Conservation (phyloP, 2,797 vertebrate species). For the Leptoclinus maculatus region DNA sequence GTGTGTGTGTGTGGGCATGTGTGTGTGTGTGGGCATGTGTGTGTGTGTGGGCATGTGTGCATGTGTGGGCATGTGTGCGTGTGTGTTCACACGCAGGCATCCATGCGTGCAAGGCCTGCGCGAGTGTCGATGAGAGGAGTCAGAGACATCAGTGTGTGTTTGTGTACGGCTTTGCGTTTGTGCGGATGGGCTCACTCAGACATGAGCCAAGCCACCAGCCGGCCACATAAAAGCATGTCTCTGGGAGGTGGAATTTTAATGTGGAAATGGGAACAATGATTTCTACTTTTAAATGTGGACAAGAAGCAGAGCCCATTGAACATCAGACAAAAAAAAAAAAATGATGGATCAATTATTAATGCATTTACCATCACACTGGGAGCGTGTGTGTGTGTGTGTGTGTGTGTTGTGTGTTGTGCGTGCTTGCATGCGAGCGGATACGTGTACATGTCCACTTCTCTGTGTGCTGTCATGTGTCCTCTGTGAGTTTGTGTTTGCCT, state of each 20-base stretch:
- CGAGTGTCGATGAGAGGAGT: conserved; percentile 40
- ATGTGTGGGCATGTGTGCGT: conserved; percentile 13
- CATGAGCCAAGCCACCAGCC: conserved; percentile 82
- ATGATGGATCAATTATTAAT: conserved; percentile 85
- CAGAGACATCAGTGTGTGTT: conserved; percentile 59
- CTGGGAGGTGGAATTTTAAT: conserved; percentile 84
- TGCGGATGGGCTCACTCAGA: conserved; percentile 80
- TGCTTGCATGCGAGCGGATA: conserved; percentile 47
- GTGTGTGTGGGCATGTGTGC: conserved; percentile 18
- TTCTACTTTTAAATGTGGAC: conserved; percentile 82
- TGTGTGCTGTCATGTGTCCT: conserved; percentile 65
- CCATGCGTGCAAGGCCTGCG: conserved; percentile 36
- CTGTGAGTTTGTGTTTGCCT: conserved; percentile 70
- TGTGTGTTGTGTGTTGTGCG: conserved; percentile 17
- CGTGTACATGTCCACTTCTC: conserved; percentile 60
- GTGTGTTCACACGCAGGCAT: conserved; percentile 3
- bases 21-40: neutral
- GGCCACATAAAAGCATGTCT: conserved; percentile 83
- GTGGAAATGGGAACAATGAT: conserved; percentile 85
- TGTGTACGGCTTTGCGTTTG: conserved; percentile 62
- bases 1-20: conserved; percentile 20
- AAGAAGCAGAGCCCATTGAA: conserved; percentile 77
- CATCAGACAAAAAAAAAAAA: conserved; percentile 68
- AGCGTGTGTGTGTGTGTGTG: conserved; percentile 37
- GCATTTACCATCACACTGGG: conserved; percentile 73